phyloP scores from a whole-genome alignment of 2,113 vertebrate genomes.

The Etia nguti region DNA sequence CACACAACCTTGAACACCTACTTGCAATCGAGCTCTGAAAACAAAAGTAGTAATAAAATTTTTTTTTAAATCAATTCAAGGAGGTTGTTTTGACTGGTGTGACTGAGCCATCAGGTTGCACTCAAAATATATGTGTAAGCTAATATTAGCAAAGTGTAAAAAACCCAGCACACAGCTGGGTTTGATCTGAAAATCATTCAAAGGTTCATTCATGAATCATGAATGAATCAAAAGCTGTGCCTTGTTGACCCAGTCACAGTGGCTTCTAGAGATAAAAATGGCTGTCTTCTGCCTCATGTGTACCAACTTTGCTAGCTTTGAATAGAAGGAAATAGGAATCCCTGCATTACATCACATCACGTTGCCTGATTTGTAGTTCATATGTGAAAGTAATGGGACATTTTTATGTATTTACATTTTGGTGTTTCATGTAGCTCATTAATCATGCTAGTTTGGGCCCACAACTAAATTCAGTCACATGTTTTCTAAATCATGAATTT shows the following conservation, averaged over 20 bases:
- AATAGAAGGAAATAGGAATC: background rate
- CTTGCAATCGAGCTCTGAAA: background rate
- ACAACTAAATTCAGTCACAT: background rate
- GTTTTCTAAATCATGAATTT: rapidly evolving
- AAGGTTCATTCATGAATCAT: background rate
- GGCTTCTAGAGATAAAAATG: background rate
- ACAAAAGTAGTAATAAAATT: background rate
- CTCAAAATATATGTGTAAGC: background rate
- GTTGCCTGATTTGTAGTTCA: background rate
- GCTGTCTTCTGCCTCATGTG: background rate
- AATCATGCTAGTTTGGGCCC: background rate
- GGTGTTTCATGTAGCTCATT: background rate
- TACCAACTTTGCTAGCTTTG: background rate
- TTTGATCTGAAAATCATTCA: background rate
- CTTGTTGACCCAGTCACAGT: background rate
- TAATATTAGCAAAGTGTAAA: background rate
- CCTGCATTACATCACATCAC: background rate
- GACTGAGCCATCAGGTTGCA: background rate
- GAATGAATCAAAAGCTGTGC: background rate
- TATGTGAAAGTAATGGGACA: background rate
- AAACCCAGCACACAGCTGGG: background rate
- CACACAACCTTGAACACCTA: background rate
- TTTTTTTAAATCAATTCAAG: rapidly evolving
- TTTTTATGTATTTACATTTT: background rate
- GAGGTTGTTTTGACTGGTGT: background rate